Evolutionary conservation across 2,888 invertebrate genomes (phyloP).

Genomic region (Netelia melanura): DNA sequence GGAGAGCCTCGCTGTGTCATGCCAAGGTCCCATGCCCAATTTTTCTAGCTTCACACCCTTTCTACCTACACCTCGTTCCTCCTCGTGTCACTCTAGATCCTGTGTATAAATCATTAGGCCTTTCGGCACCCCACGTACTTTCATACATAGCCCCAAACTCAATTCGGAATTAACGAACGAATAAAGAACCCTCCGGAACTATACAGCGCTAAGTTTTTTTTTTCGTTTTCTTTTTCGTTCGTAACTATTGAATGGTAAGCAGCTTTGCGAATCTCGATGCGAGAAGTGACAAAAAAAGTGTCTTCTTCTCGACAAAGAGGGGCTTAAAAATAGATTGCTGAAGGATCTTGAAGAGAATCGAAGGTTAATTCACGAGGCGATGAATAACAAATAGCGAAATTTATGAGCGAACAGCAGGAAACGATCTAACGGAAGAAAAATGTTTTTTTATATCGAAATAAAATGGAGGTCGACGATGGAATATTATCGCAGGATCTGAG

Average conservation of each 20-base stretch:
- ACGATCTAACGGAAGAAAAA: no score
- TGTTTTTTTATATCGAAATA: no score
- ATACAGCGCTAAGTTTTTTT: not conserved
- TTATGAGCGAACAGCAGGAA: no score
- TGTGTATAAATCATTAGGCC: conserved; percentile 15
- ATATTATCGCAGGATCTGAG: not conserved
- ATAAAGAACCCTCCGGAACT: not conserved
- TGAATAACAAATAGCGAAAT: no score
- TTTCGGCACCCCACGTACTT: conserved; percentile 9
- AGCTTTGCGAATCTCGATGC: not conserved
- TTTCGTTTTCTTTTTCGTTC: not conserved
- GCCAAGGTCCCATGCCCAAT: conserved; percentile 23
- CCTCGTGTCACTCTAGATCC: conserved; percentile 7
- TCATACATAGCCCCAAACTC: conserved; percentile 32
- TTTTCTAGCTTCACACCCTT: conserved; percentile 30
- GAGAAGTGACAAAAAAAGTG: not conserved
- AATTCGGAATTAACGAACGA: conserved; percentile 12
- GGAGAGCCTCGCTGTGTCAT: conserved; percentile 16
- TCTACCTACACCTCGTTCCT: not conserved
- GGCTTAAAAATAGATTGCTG: not conserved
- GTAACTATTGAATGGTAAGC: conserved; percentile 4
- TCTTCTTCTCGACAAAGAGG: not conserved
- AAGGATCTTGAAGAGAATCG: no score
- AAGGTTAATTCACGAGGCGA: no score
- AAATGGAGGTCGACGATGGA: not conserved